Conservation (phyloP, 2,888 invertebrate genomes). For the Melipona bicolor region DNA sequence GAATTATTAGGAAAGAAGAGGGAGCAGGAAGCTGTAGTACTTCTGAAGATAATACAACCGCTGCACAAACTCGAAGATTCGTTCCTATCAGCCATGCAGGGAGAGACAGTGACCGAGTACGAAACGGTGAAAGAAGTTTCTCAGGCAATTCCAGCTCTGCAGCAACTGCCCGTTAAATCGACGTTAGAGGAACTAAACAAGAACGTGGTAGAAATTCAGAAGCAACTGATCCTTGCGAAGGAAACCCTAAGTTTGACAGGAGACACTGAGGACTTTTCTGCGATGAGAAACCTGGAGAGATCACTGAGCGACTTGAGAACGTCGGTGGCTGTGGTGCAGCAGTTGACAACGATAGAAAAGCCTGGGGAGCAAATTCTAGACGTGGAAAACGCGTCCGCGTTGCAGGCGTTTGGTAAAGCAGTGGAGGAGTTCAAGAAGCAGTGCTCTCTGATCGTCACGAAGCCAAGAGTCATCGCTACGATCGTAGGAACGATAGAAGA, state of each 20-base stretch:
- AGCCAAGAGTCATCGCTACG: slow-evolving; percentile 51
- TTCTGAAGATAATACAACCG: slow-evolving; percentile 55
- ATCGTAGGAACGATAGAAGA: slow-evolving; percentile 21
- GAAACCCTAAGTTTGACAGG: slow-evolving; percentile 24
- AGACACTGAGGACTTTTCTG: slow-evolving; percentile 22
- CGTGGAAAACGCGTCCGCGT: slow-evolving; percentile 65
- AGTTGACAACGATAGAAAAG: slow-evolving; percentile 61
- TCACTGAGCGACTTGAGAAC: slow-evolving; percentile 66
- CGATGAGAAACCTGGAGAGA: slow-evolving; percentile 54
- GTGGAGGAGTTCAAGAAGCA: slow-evolving; percentile 76
- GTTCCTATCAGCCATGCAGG: slow-evolving; percentile 48
- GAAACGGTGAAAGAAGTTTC: slow-evolving; percentile 1
- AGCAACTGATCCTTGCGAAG: slow-evolving; percentile 37
- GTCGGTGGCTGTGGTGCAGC: slow-evolving; percentile 63
- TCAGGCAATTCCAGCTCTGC: slow-evolving; percentile 19
- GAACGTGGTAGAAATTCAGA: slow-evolving; percentile 46
- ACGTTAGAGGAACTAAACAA: slow-evolving; percentile 55
- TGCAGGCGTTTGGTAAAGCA: slow-evolving; percentile 77
- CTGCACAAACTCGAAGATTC: slow-evolving; percentile 55
- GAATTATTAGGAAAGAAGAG: slow-evolving; percentile 6
- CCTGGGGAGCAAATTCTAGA: slow-evolving; percentile 68
- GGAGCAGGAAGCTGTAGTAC: slow-evolving; percentile 28
- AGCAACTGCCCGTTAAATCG: slow-evolving; percentile 51
- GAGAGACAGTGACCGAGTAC: not conserved
- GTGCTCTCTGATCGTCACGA: slow-evolving; percentile 55